These are phyloP conservation scores for Meloidogyne chitwoodi DNA, from an alignment of 1,140 invertebrate genomes.

Conservation along the genomic window DNA sequence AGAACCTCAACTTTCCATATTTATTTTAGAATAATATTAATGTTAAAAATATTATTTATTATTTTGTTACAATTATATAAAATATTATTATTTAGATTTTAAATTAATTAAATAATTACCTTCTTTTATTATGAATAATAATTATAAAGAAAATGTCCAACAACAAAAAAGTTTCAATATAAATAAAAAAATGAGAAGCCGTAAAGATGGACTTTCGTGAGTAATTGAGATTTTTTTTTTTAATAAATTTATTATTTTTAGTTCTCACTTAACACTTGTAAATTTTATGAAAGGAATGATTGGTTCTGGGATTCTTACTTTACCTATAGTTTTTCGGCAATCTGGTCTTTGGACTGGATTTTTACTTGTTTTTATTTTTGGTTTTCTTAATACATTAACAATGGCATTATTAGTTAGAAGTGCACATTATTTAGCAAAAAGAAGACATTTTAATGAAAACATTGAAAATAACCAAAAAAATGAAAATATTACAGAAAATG, in stretches of 20 bases:
- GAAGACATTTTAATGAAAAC: background rate
- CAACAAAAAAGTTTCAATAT: background rate
- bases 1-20: too few relatives aligned
- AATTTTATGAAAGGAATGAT: conserved; percentile 24
- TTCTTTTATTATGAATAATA: too few relatives aligned
- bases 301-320: conserved; percentile 18
- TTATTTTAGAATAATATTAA: too few relatives aligned
- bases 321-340: conserved; percentile 50
- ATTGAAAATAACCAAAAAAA: background rate
- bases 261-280: conserved; percentile 9
- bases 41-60: too few relatives aligned
- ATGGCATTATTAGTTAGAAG: conserved; percentile 47
- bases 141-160: background rate
- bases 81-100: too few relatives aligned
- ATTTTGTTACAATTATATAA: too few relatives aligned
- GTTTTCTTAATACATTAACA: conserved; percentile 47
- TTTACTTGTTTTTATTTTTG: conserved; percentile 42
- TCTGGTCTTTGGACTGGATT: conserved; percentile 47
- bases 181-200: background rate
- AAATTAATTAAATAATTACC: too few relatives aligned
- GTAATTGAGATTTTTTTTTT: background rate
- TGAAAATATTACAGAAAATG: background rate
- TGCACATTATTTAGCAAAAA: conserved; percentile 46
- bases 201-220: background rate
- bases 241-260: background rate